These are phyloP conservation scores for Entomobrya proxima DNA, from an alignment of 2,888 invertebrate species.

Conservation along the genomic window DNA sequence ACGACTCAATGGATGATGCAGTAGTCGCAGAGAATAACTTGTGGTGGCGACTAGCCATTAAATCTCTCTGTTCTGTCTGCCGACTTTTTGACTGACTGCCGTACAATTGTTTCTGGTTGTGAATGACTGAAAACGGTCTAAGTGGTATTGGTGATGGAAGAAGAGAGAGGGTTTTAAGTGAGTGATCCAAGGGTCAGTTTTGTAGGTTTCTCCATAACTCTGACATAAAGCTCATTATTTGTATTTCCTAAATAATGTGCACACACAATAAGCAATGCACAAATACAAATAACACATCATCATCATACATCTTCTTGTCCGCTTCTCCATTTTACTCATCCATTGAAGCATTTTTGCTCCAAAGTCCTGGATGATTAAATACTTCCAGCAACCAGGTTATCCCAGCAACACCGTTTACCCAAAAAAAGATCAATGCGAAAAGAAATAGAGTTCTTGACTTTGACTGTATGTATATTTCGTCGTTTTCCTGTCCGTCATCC, in stretches of 20 bases:
- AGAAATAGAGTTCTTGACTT: too few species aligned
- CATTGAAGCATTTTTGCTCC: constrained; percentile 57
- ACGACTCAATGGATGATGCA: constrained; percentile 41
- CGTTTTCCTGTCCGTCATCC: constrained; percentile 32
- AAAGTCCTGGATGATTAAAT: constrained; percentile 52
- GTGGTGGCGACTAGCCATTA: constrained; percentile 65
- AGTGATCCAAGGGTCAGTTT: constrained; percentile 62
- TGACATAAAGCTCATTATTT: constrained; percentile 67
- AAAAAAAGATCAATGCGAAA: neutral
- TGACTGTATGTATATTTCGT: constrained; percentile 25
- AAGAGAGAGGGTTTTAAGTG: constrained; percentile 27
- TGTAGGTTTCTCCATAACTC: constrained; percentile 60
- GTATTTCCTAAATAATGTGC: constrained; percentile 65
- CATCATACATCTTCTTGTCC: constrained; percentile 10
- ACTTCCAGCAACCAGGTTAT: constrained; percentile 43
- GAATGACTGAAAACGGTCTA: constrained; percentile 55
- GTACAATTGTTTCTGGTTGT: constrained; percentile 24
- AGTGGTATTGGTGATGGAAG: constrained; percentile 36
- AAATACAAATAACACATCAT: constrained; percentile 25
- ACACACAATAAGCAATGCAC: constrained; percentile 39
- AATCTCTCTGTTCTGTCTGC: constrained; percentile 67
- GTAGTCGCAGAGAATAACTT: constrained; percentile 11
- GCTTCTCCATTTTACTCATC: constrained; percentile 15
- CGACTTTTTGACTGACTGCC: constrained; percentile 49
- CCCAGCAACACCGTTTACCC: neutral